Base-by-base conservation (phyloP, 2,113 vertebrate species). In the Antechinus stuartii region DNA sequence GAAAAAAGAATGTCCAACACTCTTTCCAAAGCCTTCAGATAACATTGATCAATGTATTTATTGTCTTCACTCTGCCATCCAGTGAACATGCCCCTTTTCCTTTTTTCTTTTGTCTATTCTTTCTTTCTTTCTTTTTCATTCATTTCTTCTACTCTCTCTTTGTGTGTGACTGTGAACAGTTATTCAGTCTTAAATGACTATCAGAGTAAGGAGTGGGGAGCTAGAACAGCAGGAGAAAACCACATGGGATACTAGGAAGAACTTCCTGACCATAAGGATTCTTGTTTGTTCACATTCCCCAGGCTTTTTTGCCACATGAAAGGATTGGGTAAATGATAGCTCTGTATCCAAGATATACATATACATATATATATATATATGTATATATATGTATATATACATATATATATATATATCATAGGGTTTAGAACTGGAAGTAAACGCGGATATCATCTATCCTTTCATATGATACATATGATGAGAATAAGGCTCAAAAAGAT, bases 211-310 rank as follows among this genome's bases (percentile, higher is more conserved):
- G 50, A 49, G 7, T 49, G 5, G 10, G 52, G 84, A 3, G 68
- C 26, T 23, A 57, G 90, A 27, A 26, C 24, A 2, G 23, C 7
- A 47, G 22, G 46, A 53, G 49, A 10, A 50, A 53, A n/a, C 68
- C n/a, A 84, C n/a, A 84, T 84, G 30, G 35, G 57, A 84, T 42
- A 16, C 2, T 16, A 47, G n/a, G 3, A 9, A 35, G 0, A 26
- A 54, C 26, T n/a, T 11, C 23, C 0, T 0, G 84, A 57, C 57
- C 46, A 7, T 30, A 26, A 2, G 2, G 94, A 23, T 42, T 4
- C 47, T 24, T 8, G 10, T 0, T 4, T 1, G 0, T 1, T 49
- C 19, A 3, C 0, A 6, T 52, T 0, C 10, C 47, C 14, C 90
- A 3, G 0, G 30, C 47, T 46, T 46, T 68, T 91, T 25, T 9